phyloP scores from a whole-genome alignment of 2,797 vertebrate genomes.

The Sebastes reedi region DNA sequence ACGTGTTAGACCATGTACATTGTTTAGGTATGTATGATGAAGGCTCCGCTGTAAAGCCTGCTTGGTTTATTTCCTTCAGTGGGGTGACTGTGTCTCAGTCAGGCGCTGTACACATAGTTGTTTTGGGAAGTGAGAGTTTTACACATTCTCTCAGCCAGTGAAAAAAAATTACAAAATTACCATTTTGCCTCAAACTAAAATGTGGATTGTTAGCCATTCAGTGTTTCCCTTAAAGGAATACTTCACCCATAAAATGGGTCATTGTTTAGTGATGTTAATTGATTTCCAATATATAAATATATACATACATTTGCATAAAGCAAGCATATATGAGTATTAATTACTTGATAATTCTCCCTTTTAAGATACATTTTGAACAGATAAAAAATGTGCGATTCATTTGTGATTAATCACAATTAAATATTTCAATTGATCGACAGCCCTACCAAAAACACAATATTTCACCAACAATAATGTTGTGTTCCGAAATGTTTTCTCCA shows the following conservation, averaged over 20 bases:
- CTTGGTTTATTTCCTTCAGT: not conserved
- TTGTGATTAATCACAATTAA: too few species aligned
- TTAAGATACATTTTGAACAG: too few species aligned
- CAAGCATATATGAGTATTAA: too few species aligned
- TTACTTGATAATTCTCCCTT: too few species aligned
- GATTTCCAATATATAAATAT: too few species aligned
- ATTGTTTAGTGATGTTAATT: too few species aligned
- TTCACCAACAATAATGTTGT: not conserved
- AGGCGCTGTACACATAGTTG: not conserved
- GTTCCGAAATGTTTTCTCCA: not conserved
- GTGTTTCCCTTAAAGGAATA: not conserved
- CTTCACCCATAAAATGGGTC: not conserved
- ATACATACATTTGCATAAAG: too few species aligned
- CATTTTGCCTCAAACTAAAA: not conserved
- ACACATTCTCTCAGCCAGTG: not conserved
- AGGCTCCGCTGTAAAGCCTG: not conserved
- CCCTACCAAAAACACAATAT: too few species aligned
- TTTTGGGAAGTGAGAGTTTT: not conserved
- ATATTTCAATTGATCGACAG: too few species aligned
- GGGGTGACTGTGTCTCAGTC: not conserved
- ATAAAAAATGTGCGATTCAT: too few species aligned
- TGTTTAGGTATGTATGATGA: constrained; percentile 90
- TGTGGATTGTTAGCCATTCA: not conserved
- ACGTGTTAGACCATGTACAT: constrained; percentile 90
- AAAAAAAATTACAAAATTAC: not conserved